These are phyloP conservation scores for Ophiodon elongatus DNA, from an alignment of 2,113 vertebrate species.

Conservation along the genomic window DNA sequence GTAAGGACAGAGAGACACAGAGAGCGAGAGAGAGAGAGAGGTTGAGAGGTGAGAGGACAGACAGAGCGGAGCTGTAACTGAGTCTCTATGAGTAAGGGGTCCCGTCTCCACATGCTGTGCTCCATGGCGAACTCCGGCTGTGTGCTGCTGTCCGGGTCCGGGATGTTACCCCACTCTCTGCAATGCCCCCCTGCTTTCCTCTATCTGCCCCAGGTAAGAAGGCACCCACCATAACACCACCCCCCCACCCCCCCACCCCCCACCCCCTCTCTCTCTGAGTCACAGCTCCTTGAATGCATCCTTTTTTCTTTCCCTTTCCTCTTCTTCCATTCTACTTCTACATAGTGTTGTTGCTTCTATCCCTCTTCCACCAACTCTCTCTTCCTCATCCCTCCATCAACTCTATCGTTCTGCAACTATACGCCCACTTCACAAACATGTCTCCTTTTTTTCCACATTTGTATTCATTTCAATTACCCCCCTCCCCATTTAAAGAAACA, in stretches of 20 bases:
- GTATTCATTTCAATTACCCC: neutral
- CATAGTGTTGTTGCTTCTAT: neutral
- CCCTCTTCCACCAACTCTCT: neutral
- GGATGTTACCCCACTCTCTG: constrained; percentile 93
- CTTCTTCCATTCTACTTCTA: neutral
- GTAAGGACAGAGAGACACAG: constrained; percentile 19
- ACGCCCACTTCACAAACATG: neutral
- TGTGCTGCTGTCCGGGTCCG: constrained; percentile 93
- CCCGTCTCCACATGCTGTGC: constrained; percentile 94
- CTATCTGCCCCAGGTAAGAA: constrained; percentile 96
- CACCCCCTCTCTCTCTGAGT: neutral
- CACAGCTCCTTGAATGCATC: neutral
- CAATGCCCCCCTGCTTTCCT: constrained; percentile 95
- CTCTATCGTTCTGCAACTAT: neutral
- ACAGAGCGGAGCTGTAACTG: constrained; percentile 49
- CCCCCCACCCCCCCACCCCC: constrained; percentile 22
- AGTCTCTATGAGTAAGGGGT: constrained; percentile 82
- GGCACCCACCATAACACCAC: constrained; percentile 1
- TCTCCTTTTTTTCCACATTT: neutral
- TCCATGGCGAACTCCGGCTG: constrained; percentile 97
- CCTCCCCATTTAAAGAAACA: neutral
- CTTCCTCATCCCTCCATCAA: neutral
- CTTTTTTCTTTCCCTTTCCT: neutral
- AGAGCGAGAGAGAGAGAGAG: constrained; percentile 60
- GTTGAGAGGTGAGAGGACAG: constrained; percentile 67